Base-by-base conservation (phyloP, 2,888 invertebrate species). In the Bhutanitis thaidina region DNA sequence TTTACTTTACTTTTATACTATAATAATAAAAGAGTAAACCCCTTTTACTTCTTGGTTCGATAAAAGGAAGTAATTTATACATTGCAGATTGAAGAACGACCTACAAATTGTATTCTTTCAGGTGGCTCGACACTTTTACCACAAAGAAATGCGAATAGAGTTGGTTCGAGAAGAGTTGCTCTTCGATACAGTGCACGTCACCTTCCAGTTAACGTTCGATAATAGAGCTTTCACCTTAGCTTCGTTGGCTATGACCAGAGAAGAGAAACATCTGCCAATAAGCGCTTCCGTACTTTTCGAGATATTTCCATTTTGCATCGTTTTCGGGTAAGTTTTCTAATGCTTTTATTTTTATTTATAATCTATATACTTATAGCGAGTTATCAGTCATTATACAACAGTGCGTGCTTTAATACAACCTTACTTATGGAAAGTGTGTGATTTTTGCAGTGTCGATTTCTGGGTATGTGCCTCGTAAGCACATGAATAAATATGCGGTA, bases 251-350 rank as follows among this genome's bases (percentile, higher is more conserved):
- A 94, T 96, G 94, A 95, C 95, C 1, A 91, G 96, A 29, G 96
- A 96, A 69, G 96, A 97, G 73, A 96, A 96, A 76, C 96, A 96
- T 78, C 83, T 97, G 61, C 97, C 97, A 7, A 95, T 97, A 61
- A 94, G 95, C 70, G 96, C 97, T 0, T 94, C 96, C 8, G 95
- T 97, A 20, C 91, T 98, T 39, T 98, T 98, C 69, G 98, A 98
- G 78, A 97, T 98, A 71, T 99, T 99, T 78, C 98, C 99, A 1
- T 99, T 99, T 90, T 97, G 98, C 84, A 95, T 99, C 61, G 97
- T 98, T 36, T 98, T 98, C 80, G 96, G 97, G 95, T 96, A 83
- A 90, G 92, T 90, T 52, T 40, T 20, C 39, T 29, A 44, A 41
- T 53, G 47, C 15, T 2, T 20, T 20, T 20, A 20, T 20, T 20